Evolutionary conservation across 2,113 vertebrate genomes (phyloP).

Genomic region (Stigmatopora nigra): DNA sequence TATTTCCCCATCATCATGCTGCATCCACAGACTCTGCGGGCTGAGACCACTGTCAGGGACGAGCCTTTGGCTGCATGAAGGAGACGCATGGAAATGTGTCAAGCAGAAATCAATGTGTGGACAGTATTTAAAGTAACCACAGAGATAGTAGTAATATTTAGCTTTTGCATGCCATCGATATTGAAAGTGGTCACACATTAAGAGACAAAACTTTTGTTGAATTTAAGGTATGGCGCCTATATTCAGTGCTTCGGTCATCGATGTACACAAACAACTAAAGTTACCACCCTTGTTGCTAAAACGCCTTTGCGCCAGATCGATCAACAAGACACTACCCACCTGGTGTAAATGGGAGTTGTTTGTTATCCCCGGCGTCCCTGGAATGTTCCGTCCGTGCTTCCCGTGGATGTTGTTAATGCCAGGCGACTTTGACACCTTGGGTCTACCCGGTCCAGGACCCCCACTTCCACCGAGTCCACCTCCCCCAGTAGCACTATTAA

Average conservation of each 20-base stretch:
- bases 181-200: too few relatives aligned
- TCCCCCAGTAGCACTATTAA: constrained; percentile 67
- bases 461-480: constrained; percentile 42
- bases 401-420: constrained; percentile 88
- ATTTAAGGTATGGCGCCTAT: too few relatives aligned
- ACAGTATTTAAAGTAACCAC: neutral
- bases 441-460: constrained; percentile 67
- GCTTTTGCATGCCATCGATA: too few relatives aligned
- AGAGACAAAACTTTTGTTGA: too few relatives aligned
- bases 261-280: neutral
- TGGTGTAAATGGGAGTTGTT: constrained; percentile 94
- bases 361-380: constrained; percentile 82
- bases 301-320: neutral
- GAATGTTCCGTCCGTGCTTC: constrained; percentile 83
- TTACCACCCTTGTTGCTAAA: neutral
- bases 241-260: too few relatives aligned
- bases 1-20: constrained; percentile 33
- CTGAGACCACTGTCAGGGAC: constrained; percentile 82
- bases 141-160: neutral
- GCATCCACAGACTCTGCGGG: constrained; percentile 67
- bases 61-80: constrained; percentile 86
- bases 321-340: constrained; percentile 64
- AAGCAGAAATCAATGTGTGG: neutral
- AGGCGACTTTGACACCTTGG: constrained; percentile 88
- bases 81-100: neutral